A percentile compares a stretch with the other conserved stretches of the same genome.
These are phyloP conservation scores for Holocentrus rufus DNA, from an alignment of 2,797 vertebrate genomes.

Conservation along the genomic window DNA sequence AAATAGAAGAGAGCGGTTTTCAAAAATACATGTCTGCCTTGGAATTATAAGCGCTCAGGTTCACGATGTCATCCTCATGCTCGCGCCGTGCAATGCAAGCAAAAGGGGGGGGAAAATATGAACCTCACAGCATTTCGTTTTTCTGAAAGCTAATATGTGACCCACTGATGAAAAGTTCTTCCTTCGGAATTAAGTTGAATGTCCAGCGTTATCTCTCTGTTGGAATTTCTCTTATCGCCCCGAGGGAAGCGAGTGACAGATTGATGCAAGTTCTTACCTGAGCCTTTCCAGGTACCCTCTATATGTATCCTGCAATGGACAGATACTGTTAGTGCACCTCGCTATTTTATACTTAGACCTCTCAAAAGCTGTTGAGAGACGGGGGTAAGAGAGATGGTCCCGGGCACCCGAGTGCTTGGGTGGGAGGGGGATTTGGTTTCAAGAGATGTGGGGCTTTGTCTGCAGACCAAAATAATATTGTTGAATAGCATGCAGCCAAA, in stretches of 20 bases:
- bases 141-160: constrained; percentile 83
- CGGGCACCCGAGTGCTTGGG: constrained; percentile 84
- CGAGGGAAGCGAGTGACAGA: constrained; percentile 87
- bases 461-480: constrained; percentile 59
- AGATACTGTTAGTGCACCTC: constrained; percentile 85
- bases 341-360: constrained; percentile 86
- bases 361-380: constrained; percentile 93
- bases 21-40: constrained; percentile 57
- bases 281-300: constrained; percentile 82
- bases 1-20: constrained; percentile 44
- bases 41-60: constrained; percentile 65
- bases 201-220: constrained; percentile 82
- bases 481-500: constrained; percentile 33
- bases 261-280: constrained; percentile 85
- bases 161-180: constrained; percentile 85
- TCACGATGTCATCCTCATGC: constrained; percentile 67
- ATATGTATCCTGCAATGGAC: constrained; percentile 85
- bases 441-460: constrained; percentile 76
- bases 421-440: constrained; percentile 83
- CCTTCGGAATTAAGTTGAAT: constrained; percentile 84
- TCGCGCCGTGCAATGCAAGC: constrained; percentile 54
- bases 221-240: constrained; percentile 88
- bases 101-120: constrained; percentile 36
- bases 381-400: constrained; percentile 81
- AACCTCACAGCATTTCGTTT: constrained; percentile 66